Conservation (phyloP, 2,888 invertebrate genomes). For the Rotaria magnacalcarata region DNA sequence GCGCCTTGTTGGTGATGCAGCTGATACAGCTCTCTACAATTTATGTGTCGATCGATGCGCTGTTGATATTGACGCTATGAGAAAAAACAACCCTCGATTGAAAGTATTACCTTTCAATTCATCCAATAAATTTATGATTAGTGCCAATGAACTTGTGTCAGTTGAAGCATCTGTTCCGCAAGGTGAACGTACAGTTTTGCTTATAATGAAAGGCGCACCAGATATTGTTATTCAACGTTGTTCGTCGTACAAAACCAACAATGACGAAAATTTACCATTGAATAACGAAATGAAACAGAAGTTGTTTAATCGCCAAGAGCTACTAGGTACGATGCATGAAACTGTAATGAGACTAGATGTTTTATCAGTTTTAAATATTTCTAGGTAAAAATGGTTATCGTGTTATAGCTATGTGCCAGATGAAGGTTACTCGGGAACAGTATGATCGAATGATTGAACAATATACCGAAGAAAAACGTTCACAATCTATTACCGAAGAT, state of each 20-base stretch:
- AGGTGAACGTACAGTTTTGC: conserved; percentile 19
- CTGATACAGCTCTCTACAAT: background rate
- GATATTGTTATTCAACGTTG: conserved; percentile 38
- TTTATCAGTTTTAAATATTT: too few relatives aligned
- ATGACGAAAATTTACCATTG: conserved; percentile 7
- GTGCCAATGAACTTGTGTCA: background rate
- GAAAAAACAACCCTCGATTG: background rate
- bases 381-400: background rate
- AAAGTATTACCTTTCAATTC: conserved; percentile 40
- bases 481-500: background rate
- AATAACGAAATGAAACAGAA: conserved; percentile 30
- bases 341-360: too few relatives aligned
- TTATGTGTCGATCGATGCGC: background rate
- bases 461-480: background rate
- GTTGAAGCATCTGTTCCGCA: background rate
- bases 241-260: conserved; percentile 17
- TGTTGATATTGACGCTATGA: background rate
- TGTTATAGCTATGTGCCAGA: background rate
- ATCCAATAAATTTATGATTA: conserved; percentile 43
- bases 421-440: background rate
- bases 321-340: background rate
- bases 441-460: background rate
- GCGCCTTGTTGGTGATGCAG: background rate
- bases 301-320: conserved; percentile 34
- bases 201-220: conserved; percentile 42